Conservation (phyloP, 2,797 vertebrate genomes). For the Microcaecilia unicolor region DNA sequence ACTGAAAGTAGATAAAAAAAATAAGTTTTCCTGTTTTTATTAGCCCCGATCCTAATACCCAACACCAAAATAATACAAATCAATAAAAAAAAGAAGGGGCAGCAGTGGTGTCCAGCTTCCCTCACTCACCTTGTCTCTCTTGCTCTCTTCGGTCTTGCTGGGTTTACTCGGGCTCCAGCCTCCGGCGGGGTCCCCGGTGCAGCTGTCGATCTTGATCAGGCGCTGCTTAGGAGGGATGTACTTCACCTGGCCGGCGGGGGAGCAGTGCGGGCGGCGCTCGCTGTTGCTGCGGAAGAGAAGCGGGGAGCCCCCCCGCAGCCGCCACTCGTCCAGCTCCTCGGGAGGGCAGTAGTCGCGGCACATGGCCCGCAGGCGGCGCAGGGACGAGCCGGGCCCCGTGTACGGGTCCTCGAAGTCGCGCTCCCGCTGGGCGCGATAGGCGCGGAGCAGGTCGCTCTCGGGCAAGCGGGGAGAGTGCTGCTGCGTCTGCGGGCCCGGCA, state of each 20-base stretch:
- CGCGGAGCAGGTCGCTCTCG: slow-evolving; percentile 54
- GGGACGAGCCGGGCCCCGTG: slow-evolving; percentile 55
- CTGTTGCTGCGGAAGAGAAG: slow-evolving; percentile 57
- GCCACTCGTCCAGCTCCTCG: slow-evolving; percentile 27
- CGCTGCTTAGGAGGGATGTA: slow-evolving; percentile 55
- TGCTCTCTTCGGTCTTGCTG: slow-evolving; percentile 32
- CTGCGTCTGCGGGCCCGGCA: slow-evolving; percentile 8
- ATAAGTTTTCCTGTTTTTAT: too few relatives aligned
- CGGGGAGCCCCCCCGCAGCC: slow-evolving; percentile 36
- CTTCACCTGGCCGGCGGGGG: slow-evolving; percentile 37
- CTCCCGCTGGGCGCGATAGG: slow-evolving; percentile 63
- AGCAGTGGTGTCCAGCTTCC: too few relatives aligned
- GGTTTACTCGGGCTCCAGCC: slow-evolving; percentile 36
- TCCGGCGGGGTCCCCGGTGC: slow-evolving; percentile 4
- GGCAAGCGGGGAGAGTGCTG: slow-evolving; percentile 39
- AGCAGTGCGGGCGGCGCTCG: slow-evolving; percentile 32
- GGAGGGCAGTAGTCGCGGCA: slow-evolving; percentile 48
- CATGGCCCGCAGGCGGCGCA: slow-evolving; percentile 52
- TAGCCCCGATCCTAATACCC: too few relatives aligned
- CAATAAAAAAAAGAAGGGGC: too few relatives aligned
- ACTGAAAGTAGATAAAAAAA: too few relatives aligned
- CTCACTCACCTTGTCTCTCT: slow-evolving; percentile 19
- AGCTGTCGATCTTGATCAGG: slow-evolving; percentile 57
- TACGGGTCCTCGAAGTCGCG: slow-evolving; percentile 68
- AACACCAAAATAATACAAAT: too few relatives aligned